These are phyloP conservation scores for Pseudonaja textilis DNA, from an alignment of 2,113 vertebrate species.

Conservation along the genomic window DNA sequence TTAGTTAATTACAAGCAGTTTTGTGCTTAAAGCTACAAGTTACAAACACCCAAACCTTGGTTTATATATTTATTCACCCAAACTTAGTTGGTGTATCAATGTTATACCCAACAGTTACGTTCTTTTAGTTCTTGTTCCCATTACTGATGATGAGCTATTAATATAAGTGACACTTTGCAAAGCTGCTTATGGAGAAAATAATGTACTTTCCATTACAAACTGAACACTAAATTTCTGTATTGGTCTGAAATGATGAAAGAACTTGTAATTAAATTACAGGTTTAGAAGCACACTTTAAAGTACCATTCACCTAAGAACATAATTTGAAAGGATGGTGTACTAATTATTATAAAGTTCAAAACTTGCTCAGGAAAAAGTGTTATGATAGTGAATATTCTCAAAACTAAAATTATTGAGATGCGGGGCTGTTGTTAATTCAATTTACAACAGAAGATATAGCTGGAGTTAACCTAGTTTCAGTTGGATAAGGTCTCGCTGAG, in stretches of 20 bases:
- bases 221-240: not conserved
- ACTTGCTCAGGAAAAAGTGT: not conserved
- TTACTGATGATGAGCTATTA: not conserved
- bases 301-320: not conserved
- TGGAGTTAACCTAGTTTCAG: constrained; percentile 7
- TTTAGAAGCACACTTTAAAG: not conserved
- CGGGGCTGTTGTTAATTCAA: not conserved
- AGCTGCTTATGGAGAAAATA: not conserved
- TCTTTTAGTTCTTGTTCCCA: not conserved
- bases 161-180: not conserved
- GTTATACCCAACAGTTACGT: no score
- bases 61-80: no score
- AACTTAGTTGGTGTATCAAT: no score
- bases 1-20: no score
- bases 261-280: not conserved
- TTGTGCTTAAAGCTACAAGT: no score
- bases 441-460: not conserved
- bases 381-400: not conserved
- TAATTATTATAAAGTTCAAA: not conserved
- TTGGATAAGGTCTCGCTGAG: constrained; percentile 13
- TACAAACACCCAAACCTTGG: no score
- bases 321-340: not conserved
- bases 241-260: not conserved
- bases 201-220: not conserved
- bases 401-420: not conserved